Percentiles rank a stretch among this genome's conserved stretches.
These are phyloP conservation scores for Tangara arthus DNA, from an alignment of 2,797 vertebrate species.

Conservation along the genomic window DNA sequence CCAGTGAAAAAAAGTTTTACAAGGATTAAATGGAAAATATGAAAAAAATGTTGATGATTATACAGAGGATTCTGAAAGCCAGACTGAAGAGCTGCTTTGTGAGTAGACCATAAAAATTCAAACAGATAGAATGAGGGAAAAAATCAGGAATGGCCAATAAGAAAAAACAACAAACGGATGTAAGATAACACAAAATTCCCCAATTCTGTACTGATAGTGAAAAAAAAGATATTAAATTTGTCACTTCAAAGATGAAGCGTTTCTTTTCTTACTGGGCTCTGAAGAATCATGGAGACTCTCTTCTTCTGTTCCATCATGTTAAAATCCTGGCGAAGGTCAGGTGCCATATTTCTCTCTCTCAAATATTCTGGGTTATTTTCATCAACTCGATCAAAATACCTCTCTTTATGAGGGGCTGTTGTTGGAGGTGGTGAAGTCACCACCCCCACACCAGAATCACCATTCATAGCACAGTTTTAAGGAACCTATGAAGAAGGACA, in stretches of 20 bases:
- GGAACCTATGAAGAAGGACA: neutral
- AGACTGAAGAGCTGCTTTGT: neutral
- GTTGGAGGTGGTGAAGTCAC: conserved; percentile 95
- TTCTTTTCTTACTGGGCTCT: conserved; percentile 88
- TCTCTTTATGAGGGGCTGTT: conserved; percentile 94
- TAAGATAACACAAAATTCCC: neutral
- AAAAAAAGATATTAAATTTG: neutral
- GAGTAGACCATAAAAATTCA: neutral
- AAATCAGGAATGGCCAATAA: neutral
- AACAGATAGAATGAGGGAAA: neutral
- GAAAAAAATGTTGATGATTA: neutral
- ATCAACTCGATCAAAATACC: conserved; percentile 96
- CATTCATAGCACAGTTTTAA: conserved; percentile 87
- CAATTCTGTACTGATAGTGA: neutral
- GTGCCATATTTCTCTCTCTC: conserved; percentile 97
- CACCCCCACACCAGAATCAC: conserved; percentile 91
- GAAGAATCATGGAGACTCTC: conserved; percentile 98
- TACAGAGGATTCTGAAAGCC: neutral
- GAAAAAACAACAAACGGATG: neutral
- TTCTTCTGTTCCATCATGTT: conserved; percentile 99
- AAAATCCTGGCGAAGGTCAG: conserved; percentile 96
- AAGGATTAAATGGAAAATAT: neutral
- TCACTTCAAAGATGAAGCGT: neutral
- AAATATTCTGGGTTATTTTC: conserved; percentile 96
- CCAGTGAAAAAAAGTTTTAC: neutral